A percentile compares a stretch with the other conserved stretches of the same genome.
These are phyloP conservation scores for Drosophila kokeensis DNA, from an alignment of 2,888 invertebrate species.

Conservation along the genomic window DNA sequence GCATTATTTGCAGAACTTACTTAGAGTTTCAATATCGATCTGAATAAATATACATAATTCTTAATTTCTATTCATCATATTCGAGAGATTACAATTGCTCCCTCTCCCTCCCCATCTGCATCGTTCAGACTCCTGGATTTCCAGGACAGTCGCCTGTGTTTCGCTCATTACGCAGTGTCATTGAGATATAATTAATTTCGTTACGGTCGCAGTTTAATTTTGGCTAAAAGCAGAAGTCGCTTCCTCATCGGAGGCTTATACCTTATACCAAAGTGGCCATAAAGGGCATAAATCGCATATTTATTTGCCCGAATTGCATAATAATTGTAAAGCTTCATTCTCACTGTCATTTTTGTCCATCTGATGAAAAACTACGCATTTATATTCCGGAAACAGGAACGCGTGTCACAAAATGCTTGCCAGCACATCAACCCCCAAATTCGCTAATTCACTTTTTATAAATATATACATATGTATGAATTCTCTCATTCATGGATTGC, in stretches of 20 bases:
- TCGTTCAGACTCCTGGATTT: conserved; percentile 4
- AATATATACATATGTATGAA: conserved; percentile 27
- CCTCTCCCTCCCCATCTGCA: not conserved
- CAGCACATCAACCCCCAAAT: conserved; percentile 34
- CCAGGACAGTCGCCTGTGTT: conserved; percentile 10
- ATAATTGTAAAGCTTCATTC: conserved; percentile 48
- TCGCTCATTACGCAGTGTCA: conserved; percentile 63
- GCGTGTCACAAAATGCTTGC: conserved; percentile 9
- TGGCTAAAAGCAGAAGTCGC: conserved; percentile 52
- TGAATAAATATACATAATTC: conserved; percentile 43
- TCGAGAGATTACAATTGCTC: conserved; percentile 29
- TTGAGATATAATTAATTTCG: conserved; percentile 72
- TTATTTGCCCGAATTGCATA: conserved; percentile 64
- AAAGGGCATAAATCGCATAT: conserved; percentile 66
- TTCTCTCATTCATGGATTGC: conserved; percentile 6
- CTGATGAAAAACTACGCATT: conserved; percentile 44
- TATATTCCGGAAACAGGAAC: conserved; percentile 17
- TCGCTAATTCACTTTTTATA: conserved; percentile 57
- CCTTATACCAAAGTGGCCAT: conserved; percentile 45
- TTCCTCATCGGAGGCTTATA: conserved; percentile 19
- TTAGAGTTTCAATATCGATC: conserved; percentile 12
- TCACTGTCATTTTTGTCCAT: conserved; percentile 45
- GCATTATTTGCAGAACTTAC: conserved; percentile 33
- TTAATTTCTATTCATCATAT: conserved; percentile 66
- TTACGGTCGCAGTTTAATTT: conserved; percentile 62